phyloP scores from a whole-genome alignment of 2,888 invertebrate genomes.

The Arge pagana region DNA sequence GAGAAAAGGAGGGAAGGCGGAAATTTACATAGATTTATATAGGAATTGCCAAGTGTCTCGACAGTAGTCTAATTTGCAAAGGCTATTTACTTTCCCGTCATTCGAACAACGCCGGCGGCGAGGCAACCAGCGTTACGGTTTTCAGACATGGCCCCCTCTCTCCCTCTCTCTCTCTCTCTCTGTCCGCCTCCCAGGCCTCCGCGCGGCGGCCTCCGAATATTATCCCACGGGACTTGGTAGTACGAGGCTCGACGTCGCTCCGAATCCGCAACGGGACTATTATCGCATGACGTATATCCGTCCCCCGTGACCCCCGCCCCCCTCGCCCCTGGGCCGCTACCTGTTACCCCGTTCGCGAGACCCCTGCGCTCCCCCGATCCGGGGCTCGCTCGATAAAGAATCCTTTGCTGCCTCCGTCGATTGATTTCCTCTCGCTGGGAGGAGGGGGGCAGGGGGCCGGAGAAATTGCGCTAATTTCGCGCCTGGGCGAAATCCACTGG shows the following conservation, averaged over 20 bases:
- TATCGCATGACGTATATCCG: constrained; percentile 48
- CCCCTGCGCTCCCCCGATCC: too few species aligned
- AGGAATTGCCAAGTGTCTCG: constrained; percentile 5
- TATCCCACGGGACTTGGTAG: constrained; percentile 25
- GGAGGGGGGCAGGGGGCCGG: too few species aligned
- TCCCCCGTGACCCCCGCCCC: constrained; percentile 30
- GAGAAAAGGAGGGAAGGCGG: too few species aligned
- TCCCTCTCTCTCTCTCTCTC: constrained; percentile 17
- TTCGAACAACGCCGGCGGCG: constrained; percentile 6
- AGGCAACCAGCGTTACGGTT: too few species aligned
- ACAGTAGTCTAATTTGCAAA: constrained; percentile 12
- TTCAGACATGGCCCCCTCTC: too few species aligned
- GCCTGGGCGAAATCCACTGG: too few species aligned
- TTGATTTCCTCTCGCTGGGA: too few species aligned
- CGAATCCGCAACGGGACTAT: constrained; percentile 49
- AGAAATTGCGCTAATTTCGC: too few species aligned
- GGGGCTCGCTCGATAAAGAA: too few species aligned
- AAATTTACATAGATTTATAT: too few species aligned
- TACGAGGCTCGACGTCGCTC: constrained; percentile 34
- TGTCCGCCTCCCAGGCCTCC: constrained; percentile 13
- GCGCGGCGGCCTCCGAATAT: constrained; percentile 19
- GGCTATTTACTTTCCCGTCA: constrained; percentile 19
- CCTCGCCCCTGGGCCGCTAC: constrained; percentile 28
- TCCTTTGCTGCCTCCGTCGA: too few species aligned
- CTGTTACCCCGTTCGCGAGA: constrained; percentile 41